Conservation (phyloP, 1,140 invertebrate genomes). For the Drosophila orena region DNA sequence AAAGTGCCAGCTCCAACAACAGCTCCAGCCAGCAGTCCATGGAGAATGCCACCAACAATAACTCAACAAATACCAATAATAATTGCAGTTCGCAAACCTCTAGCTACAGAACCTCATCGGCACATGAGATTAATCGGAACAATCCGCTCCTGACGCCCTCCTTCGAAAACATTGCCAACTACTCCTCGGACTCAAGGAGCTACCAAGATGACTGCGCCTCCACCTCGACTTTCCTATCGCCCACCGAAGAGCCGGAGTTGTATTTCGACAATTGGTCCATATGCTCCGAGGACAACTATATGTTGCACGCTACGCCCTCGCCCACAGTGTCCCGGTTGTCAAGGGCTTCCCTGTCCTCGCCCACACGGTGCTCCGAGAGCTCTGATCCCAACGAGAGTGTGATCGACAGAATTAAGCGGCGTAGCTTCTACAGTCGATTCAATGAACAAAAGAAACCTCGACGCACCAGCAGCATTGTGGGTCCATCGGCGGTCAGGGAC, state of each 20-base stretch:
- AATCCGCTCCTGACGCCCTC: slow-evolving; percentile 78
- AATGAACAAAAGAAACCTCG: slow-evolving; percentile 91
- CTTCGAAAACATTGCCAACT: slow-evolving; percentile 83
- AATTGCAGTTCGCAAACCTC: slow-evolving; percentile 76
- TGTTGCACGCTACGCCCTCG: slow-evolving; percentile 76
- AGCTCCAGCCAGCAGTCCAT: slow-evolving; percentile 70
- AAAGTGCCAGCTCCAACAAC: slow-evolving; percentile 73
- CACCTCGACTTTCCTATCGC: slow-evolving; percentile 86
- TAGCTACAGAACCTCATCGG: slow-evolving; percentile 84
- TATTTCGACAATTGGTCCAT: slow-evolving; percentile 90
- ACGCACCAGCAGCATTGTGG: slow-evolving; percentile 87
- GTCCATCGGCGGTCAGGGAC: slow-evolving; percentile 85
- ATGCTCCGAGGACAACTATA: slow-evolving; percentile 87
- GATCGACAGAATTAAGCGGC: slow-evolving; percentile 93
- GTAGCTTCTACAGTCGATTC: slow-evolving; percentile 95
- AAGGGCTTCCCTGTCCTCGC: slow-evolving; percentile 80
- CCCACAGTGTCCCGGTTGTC: slow-evolving; percentile 86
- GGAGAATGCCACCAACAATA: slow-evolving; percentile 75
- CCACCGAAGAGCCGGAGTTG: slow-evolving; percentile 87
- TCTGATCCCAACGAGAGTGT: slow-evolving; percentile 89
- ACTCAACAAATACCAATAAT: slow-evolving; percentile 72
- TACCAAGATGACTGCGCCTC: slow-evolving; percentile 82
- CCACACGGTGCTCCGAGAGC: slow-evolving; percentile 75
- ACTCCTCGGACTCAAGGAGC: slow-evolving; percentile 82
- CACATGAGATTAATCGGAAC: slow-evolving; percentile 84